phyloP scores from a whole-genome alignment of 2,113 vertebrate genomes.

The Tupaia tana region DNA sequence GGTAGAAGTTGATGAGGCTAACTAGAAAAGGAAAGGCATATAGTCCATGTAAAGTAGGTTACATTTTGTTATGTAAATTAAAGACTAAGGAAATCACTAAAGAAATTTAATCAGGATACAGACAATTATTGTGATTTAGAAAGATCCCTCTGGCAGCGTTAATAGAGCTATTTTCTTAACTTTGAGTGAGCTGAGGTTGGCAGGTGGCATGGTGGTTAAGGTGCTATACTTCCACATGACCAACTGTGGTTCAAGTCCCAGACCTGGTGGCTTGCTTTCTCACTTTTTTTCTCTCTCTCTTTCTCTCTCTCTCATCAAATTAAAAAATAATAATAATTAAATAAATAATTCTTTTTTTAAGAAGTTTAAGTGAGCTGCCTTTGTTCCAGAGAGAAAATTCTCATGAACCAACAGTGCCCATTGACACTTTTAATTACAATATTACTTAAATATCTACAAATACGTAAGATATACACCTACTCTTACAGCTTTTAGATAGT shows the following conservation, averaged over 20 bases:
- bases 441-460: conserved; percentile 19
- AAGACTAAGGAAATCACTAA: not conserved
- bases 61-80: not conserved
- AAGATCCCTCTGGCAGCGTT: not conserved
- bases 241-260: no score
- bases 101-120: conserved; percentile 24
- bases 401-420: not conserved
- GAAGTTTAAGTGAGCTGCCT: not conserved
- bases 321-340: no score
- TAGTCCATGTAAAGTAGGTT: not conserved
- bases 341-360: no score
- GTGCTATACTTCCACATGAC: no score
- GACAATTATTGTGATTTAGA: not conserved
- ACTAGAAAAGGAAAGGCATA: not conserved
- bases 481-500: not conserved
- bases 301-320: no score
- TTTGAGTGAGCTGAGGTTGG: not conserved
- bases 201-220: no score
- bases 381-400: conserved; percentile 20
- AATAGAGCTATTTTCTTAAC: not conserved
- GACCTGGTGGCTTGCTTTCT: no score
- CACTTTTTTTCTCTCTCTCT: no score
- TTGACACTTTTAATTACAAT: conserved; percentile 52
- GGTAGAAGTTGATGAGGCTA: not conserved
- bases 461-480: not conserved